Evolutionary conservation across 2,888 invertebrate genomes (phyloP), one percentile per base, ranked within the genome.

Genomic region (Osedax frankpressi): DNA sequence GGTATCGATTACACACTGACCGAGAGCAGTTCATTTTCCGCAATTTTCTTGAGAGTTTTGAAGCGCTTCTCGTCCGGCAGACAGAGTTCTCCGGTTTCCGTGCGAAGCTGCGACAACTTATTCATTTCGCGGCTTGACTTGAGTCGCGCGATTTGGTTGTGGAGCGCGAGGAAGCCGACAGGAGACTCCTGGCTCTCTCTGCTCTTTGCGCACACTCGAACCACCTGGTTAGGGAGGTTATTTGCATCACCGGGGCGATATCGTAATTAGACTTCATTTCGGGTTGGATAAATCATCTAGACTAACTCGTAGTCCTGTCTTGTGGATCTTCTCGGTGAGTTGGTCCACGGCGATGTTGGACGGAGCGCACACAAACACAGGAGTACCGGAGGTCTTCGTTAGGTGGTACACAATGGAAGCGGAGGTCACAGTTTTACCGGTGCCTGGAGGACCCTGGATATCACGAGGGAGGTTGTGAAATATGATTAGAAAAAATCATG

Each of bases 331-430:
- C 84, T 97, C 97, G 0, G 98, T 97, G 25, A 99, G 87, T 81
- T 99, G 98, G 85, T 99, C 98, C 0, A 98, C 98, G 28, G 98
- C 98, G 0, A 97, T 98, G 85, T 99, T 99, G 75, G 94, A 95
- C 0, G 98, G 98, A 0, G 98, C 97, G 84, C 98, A 98, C 0
- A 99, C 98, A 1, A 99, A 87, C 0, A 98, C 95, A 59, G 87
- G 86, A 0, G 94, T 93, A 2, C 93, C 92, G 79, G 90, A 93
- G 82, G 95, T 94, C 80, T 94, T 91, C 0, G 93, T 94, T 74
- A 99, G 87, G 83, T 99, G 98, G 84, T 96, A 98, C 1, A 99
- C 98, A 78, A 99, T 94, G 0, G 97, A 96, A 0, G 98, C 98
- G 0, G 97, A 97, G 0, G 98, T 99, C 0, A 98, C 98, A 0